Evolutionary conservation across 2,797 vertebrate species (phyloP), one percentile per base, ranked within the genome.

Genomic region (Columba guinea): DNA sequence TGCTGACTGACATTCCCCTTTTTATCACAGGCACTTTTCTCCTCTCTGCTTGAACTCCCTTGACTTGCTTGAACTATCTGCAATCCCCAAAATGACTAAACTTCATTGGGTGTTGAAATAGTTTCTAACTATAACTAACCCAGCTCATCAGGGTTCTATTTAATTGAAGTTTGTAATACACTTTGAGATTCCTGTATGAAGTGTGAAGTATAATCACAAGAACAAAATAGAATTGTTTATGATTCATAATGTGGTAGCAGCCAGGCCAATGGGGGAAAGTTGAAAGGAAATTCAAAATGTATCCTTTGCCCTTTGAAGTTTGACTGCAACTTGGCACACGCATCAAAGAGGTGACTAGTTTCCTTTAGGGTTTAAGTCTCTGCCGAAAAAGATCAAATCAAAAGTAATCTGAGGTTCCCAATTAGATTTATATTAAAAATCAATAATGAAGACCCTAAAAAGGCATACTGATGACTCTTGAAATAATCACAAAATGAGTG

Each of bases 231-330:
- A 94, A 92, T 93, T 95, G 93, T 97, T 93, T 96, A 86, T 95
- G 93, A 97, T 97, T 97, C 91, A 97, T 95, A 90, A 92, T 91
- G 90, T 92, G 63, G 81, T 48, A 92, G 92, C 91, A 94, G 84
- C 67, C 56, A 89, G 92, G 94, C 92, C 96, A 94, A 13, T 71
- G 92, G 96, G 95, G 92, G 95, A 95, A 96, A 96, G 93, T 92
- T 95, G 90, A 97, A 97, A 97, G 92, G 87, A 96, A 95, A 95
- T 94, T 91, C 91, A 75, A 44, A 96, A 94, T 75, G 73, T 93
- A 94, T 87, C 92, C 91, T 94, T 97, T 96, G 94, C 84, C 93
- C 96, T 97, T 97, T 97, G 94, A 97, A 96, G 97, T 96, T 87
- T 92, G 93, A 90, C 73, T 93, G 73, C 75, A 90, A 69, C 85